Evolutionary conservation across 2,797 vertebrate species (phyloP).

Genomic region (Channallabes apus): DNA sequence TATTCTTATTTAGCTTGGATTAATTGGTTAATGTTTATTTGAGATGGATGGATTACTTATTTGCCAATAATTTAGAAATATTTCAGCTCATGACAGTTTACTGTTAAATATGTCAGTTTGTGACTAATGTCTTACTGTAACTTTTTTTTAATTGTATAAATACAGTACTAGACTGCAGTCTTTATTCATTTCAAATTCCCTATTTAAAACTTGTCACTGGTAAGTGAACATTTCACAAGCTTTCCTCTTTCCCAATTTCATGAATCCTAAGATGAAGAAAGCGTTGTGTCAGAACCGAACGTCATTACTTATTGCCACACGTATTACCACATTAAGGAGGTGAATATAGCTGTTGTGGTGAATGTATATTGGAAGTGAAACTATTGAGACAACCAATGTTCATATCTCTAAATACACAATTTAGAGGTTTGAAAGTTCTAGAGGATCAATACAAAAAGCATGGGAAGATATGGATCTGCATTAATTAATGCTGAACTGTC

Average conservation of each 20-base stretch:
- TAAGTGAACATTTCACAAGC: background rate
- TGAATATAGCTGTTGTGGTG: background rate
- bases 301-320: background rate
- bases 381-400: background rate
- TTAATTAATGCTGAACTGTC: too few species aligned
- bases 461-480: background rate
- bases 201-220: background rate
- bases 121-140: too few species aligned
- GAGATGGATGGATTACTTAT: background rate
- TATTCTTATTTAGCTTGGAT: background rate
- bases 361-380: background rate
- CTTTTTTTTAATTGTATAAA: background rate
- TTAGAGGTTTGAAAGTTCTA: too few species aligned
- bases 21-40: too few species aligned
- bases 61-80: background rate
- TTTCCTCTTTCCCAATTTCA: background rate
- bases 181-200: background rate
- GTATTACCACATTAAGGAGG: too few species aligned
- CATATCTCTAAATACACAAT: background rate
- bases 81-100: background rate
- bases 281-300: background rate
- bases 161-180: background rate
- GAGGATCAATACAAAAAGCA: background rate
- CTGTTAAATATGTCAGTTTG: background rate
- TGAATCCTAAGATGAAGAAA: background rate